Evolutionary conservation across 2,888 invertebrate genomes (phyloP).

Genomic region (Allophyes oxyacanthae): DNA sequence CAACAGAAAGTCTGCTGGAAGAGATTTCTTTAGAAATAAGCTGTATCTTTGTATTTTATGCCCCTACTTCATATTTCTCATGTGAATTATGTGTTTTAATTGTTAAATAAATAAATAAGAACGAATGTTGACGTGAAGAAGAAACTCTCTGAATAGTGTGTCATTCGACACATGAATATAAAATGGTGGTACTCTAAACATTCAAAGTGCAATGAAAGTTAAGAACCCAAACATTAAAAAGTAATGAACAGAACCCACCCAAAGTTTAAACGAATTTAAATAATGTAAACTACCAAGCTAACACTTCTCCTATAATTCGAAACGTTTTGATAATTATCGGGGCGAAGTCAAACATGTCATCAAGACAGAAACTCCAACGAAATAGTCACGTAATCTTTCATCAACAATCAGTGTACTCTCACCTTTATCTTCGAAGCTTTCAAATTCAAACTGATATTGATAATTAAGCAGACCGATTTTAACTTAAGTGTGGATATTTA

Average conservation of each 20-base stretch:
- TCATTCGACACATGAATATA: too few species aligned
- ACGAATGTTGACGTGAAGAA: too few species aligned
- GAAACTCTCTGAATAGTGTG: too few species aligned
- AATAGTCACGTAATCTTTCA: slow-evolving; percentile 27
- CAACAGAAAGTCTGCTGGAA: too few species aligned
- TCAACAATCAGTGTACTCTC: slow-evolving; percentile 22
- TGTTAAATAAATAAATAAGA: too few species aligned
- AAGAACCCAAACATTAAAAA: slow-evolving; percentile 17
- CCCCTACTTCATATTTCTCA: too few species aligned
- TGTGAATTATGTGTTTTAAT: too few species aligned
- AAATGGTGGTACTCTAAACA: too few species aligned
- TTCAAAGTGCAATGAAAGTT: not conserved
- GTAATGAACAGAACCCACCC: slow-evolving; percentile 10
- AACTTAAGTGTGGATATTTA: slow-evolving; percentile 8
- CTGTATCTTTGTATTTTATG: too few species aligned
- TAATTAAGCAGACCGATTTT: slow-evolving; percentile 28
- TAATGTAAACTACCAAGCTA: slow-evolving; percentile 31
- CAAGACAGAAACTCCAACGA: slow-evolving; percentile 13
- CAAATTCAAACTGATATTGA: not conserved
- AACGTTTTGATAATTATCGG: slow-evolving; percentile 23
- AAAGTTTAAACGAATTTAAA: slow-evolving; percentile 33
- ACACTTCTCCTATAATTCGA: slow-evolving; percentile 28
- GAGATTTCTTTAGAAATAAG: too few species aligned
- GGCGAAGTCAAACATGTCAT: slow-evolving; percentile 20
- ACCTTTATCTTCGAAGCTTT: slow-evolving; percentile 22